phyloP scores from a whole-genome alignment of 2,797 vertebrate species.

The Pelochelys cantorii region DNA sequence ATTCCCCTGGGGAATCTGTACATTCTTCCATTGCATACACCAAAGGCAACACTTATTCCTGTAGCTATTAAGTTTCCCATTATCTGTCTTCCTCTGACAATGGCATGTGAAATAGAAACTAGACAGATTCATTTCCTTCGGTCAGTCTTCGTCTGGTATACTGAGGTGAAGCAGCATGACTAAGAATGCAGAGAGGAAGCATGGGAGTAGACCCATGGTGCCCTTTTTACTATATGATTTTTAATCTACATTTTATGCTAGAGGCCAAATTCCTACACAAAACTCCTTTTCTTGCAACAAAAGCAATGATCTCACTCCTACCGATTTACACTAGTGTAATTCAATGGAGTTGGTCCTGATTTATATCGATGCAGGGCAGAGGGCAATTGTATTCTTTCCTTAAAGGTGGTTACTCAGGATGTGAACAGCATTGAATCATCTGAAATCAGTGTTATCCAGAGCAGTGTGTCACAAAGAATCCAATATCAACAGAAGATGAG shows the following conservation, averaged over 20 bases:
- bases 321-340: fast-evolving
- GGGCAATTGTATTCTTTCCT: not conserved
- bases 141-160: not conserved
- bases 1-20: not conserved
- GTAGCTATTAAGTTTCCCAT: conserved; percentile 42
- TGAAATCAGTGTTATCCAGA: not conserved
- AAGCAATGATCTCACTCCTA: not conserved
- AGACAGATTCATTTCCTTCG: not conserved
- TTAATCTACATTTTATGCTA: not conserved
- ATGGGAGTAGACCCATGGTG: not conserved
- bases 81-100: conserved; percentile 52
- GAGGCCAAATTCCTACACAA: not conserved
- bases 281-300: not conserved
- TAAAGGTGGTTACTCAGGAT: not conserved
- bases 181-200: not conserved
- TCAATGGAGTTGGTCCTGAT: not conserved
- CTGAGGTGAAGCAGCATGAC: not conserved
- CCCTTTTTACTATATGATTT: fast-evolving
- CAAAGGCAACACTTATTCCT: conserved; percentile 39
- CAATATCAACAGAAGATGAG: not conserved
- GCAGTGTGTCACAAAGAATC: not conserved
- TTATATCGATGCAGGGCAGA: fast-evolving
- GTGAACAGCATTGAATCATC: not conserved
- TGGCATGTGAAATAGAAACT: conserved; percentile 13
- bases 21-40: conserved; percentile 40